Base-by-base conservation (phyloP, 1,140 invertebrate species). In the Caerostris darwini region DNA sequence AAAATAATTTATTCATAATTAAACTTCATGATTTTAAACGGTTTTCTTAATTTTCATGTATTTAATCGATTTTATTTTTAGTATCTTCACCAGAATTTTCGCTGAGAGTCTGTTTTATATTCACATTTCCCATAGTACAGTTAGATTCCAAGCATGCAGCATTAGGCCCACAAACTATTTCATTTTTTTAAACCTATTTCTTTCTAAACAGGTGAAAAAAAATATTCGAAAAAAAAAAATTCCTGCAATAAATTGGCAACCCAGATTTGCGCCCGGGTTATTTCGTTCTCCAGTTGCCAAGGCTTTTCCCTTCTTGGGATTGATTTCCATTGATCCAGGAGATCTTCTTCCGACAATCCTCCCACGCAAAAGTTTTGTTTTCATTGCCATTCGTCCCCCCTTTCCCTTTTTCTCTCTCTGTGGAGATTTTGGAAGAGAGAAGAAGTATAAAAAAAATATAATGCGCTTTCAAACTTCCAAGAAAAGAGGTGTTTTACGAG, bases 321-420 rank as follows among this genome's bases (percentile, higher is more conserved):
- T 83, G 82, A 83, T 83, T 83, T 83, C 53, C 82, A 83, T 83
- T 83, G 82, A 83, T 83, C 82, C 82, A 10, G 56, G 82, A 83
- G 82, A 83, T 83, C 57, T 83, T 58, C 82, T 83, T 57, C 71
- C 71, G 34, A 8, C 71, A 50, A 77, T 77, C 71, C 82, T 14
- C 82, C 82, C 82, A 56, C 82, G 82, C 82, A 57, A 57, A 17
- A 57, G 53, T 83, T 83, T 56, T 83, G 82, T 83, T 83, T 83
- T 83, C 82, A 83, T 83, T 57, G 82, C 82, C 56, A 57, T 34
- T 77, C 56, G 53, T 5, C 81, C 7, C 14, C 82, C 53, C 54
- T 7, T 56, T 34, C 50, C n/a, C 57, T 56, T 83, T 14, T 56
- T 19, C n/a, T n/a, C 56, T n/a, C 56, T 19, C 7, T 17, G n/a